Percentiles rank a stretch among this genome's conserved stretches.
Evolutionary conservation across 1,140 invertebrate species (phyloP).

Genomic region (Drosophila repletoides): DNA sequence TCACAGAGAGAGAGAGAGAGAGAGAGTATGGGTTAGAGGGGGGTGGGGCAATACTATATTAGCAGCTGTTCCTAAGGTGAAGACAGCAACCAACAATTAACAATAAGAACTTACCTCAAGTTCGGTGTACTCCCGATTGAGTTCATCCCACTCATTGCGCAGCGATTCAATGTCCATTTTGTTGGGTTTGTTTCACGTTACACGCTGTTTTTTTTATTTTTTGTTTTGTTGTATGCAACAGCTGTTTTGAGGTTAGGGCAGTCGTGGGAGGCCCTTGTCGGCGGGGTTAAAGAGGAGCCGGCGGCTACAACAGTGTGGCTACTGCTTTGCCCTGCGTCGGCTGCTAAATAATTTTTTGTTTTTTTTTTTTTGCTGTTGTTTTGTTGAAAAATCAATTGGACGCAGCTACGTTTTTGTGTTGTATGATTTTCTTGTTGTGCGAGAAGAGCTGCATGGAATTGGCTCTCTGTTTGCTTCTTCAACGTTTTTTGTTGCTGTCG

Average conservation of each 20-base stretch:
- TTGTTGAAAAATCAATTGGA: constrained; percentile 72
- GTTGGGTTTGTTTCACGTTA: background rate
- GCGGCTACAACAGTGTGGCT: constrained; percentile 13
- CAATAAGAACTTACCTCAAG: constrained; percentile 84
- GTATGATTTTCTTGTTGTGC: background rate
- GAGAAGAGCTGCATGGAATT: background rate
- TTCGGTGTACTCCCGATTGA: constrained; percentile 85
- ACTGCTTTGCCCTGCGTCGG: background rate
- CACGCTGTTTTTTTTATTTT: constrained; percentile 17
- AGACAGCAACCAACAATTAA: constrained; percentile 7
- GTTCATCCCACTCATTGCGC: constrained; percentile 86
- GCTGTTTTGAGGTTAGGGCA: constrained; percentile 64
- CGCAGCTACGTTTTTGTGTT: too few relatives aligned
- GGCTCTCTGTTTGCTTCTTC: background rate
- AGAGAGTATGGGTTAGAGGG: background rate
- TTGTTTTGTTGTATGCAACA: constrained; percentile 50
- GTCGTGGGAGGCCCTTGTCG: background rate
- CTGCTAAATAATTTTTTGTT: background rate
- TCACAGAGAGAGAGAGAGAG: background rate
- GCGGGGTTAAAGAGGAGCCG: constrained; percentile 15
- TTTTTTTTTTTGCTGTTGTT: too few relatives aligned
- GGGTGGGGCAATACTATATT: too few relatives aligned
- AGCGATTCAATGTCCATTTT: constrained; percentile 72
- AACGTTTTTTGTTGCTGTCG: background rate
- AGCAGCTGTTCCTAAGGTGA: constrained; percentile 58